These are phyloP conservation scores for Rhagoletis zephyria DNA, from an alignment of 1,140 invertebrate species.

Conservation along the genomic window DNA sequence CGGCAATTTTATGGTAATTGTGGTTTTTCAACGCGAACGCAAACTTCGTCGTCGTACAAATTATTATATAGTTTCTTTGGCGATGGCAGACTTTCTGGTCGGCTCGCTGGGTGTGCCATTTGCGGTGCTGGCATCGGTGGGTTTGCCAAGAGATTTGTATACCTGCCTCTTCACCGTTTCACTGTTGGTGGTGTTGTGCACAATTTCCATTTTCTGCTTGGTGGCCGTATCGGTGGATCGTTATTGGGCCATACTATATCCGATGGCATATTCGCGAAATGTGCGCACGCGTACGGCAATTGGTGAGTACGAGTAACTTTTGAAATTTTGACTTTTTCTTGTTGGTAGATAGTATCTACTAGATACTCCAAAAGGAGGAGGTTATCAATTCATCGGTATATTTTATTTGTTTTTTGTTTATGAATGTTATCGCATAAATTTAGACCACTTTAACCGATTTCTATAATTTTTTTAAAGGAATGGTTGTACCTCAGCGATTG, in stretches of 20 bases:
- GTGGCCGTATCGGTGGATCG: conserved; percentile 92
- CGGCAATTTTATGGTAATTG: conserved; percentile 88
- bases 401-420: too few species aligned
- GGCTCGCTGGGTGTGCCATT: conserved; percentile 87
- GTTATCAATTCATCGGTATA: too few species aligned
- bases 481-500: too few species aligned
- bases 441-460: too few species aligned
- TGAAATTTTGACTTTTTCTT: too few species aligned
- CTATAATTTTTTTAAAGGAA: too few species aligned
- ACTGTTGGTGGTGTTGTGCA: conserved; percentile 88
- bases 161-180: conserved; percentile 91
- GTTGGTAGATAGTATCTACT: too few species aligned
- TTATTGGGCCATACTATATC: conserved; percentile 92
- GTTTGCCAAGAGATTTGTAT: conserved; percentile 84
- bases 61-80: conserved; percentile 92
- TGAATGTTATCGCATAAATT: too few species aligned
- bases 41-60: conserved; percentile 87
- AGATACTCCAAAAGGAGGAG: too few species aligned
- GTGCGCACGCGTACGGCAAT: conserved; percentile 88
- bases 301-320: conserved; percentile 77
- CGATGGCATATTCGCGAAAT: conserved; percentile 90
- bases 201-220: conserved; percentile 91
- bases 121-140: conserved; percentile 82
- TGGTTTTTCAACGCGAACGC: conserved; percentile 85
- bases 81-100: conserved; percentile 87